Evolutionary conservation across 1,140 invertebrate genomes (phyloP), one percentile per base, ranked within the genome.

Genomic region (Drusus annulatus): DNA sequence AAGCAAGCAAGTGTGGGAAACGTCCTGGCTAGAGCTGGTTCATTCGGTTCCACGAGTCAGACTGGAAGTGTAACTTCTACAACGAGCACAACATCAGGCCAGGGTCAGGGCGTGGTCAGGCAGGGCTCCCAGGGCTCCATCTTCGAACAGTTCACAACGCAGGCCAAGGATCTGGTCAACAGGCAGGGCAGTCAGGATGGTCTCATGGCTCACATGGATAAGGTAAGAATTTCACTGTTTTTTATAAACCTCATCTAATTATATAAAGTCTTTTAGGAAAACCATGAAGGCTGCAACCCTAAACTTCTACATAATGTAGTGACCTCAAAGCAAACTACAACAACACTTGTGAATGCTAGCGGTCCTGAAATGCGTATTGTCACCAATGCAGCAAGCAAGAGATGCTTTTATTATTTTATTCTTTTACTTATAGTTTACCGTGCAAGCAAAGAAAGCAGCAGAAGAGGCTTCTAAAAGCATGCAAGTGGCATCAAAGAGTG

Each of bases 161-260:
- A 97, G 84, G 96, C 96, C 1, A 97, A 97, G 86, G 96, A 96
- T 84, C 86, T 97, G 69, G 95, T 97, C 3, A 96, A 95, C 0
- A 91, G 96, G 7, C 96, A 97, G 86, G 95, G 95, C 84, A 96
- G 95, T 84, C 96, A 97, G 86, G 96, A 97, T 85, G 95, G 95
- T 17, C 84, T 97, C 1, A 87, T 97, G n/a, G 95, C 96, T 13
- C 96, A 97, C 77, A 95, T 97, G 91, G 96, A 97, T 84, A 97
- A 97, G 91, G 95, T 96, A 87, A 62, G 7, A 45, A 21, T n/a
- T 45, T 51, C 13, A n/a, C n/a, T n/a, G n/a, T n/a, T n/a, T n/a
- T n/a, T n/a, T n/a, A n/a, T n/a, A n/a, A n/a, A n/a, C n/a, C n/a
- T n/a, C n/a, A n/a, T n/a, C n/a, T n/a, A n/a, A n/a, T n/a, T n/a